These are phyloP conservation scores for Lepus townsendii DNA, from an alignment of 2,797 vertebrate genomes.

Conservation along the genomic window DNA sequence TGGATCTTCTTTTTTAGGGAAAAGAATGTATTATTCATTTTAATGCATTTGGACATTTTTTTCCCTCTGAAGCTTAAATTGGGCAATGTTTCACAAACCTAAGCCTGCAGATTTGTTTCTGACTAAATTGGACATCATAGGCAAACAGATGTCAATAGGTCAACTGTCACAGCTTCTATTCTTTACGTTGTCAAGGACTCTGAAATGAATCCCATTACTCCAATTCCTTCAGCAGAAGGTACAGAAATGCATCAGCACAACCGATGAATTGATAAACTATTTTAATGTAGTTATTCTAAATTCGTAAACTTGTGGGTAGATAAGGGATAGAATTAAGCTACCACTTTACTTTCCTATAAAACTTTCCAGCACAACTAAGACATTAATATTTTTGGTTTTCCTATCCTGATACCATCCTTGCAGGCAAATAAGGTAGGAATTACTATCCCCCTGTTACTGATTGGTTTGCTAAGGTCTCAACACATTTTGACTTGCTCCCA, in stretches of 20 bases:
- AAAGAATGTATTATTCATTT: constrained; percentile 38
- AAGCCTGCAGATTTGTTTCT: constrained; percentile 1
- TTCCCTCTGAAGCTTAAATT: neutral
- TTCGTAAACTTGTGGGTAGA: neutral
- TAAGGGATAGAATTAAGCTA: neutral
- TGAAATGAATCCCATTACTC: neutral
- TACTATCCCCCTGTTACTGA: neutral
- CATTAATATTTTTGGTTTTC: neutral
- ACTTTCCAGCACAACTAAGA: neutral
- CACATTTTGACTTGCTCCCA: neutral
- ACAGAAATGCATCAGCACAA: neutral
- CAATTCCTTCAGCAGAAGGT: neutral
- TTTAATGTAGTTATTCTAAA: constrained; percentile 34
- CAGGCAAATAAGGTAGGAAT: neutral
- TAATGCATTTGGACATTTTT: neutral
- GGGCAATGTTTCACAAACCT: neutral
- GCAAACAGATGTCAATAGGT: neutral
- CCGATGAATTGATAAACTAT: neutral
- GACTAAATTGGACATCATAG: neutral
- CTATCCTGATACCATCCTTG: neutral
- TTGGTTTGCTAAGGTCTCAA: neutral
- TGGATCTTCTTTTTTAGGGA: neutral
- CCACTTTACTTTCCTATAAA: neutral
- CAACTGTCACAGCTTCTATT: neutral
- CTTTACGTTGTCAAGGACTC: neutral